Evolutionary conservation across 64 coral and sea anemone genomes (phyloP).

Genomic region (Actinia tenebrosa): DNA sequence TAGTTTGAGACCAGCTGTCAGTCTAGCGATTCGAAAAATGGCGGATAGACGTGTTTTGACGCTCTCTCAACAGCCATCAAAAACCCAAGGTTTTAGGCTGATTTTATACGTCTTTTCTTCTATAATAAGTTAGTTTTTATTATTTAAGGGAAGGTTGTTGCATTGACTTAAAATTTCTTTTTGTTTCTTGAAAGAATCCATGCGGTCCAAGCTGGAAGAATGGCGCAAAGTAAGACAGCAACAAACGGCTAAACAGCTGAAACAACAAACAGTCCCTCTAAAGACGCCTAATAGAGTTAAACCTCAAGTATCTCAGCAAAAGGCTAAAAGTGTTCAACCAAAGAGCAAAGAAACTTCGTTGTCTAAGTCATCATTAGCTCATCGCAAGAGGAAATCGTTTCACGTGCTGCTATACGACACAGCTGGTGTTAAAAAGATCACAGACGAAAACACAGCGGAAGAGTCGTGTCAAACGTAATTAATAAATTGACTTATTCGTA

Average conservation of each 20-base stretch:
- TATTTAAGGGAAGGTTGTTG: not conserved
- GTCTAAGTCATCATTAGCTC: not conserved
- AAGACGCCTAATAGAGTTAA: slow-evolving; percentile 5
- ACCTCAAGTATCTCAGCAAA: not conserved
- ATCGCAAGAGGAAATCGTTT: not conserved
- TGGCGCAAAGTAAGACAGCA: slow-evolving; percentile 41
- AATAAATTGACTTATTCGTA: not conserved
- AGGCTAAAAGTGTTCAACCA: not conserved
- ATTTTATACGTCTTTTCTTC: not conserved
- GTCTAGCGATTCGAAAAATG: slow-evolving; percentile 43
- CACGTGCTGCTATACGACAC: not conserved
- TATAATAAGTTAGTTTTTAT: too few species aligned
- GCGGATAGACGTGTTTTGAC: slow-evolving; percentile 31
- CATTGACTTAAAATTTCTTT: not conserved
- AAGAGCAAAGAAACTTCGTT: not conserved
- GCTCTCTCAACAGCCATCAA: not conserved
- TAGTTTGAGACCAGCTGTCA: not conserved
- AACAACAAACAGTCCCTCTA: not conserved
- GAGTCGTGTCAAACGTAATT: too few species aligned
- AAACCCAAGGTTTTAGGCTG: not conserved
- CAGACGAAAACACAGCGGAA: not conserved
- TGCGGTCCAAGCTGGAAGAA: slow-evolving; percentile 38
- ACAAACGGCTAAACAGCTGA: slow-evolving; percentile 8
- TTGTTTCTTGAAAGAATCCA: slow-evolving; percentile 15
- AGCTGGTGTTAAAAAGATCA: not conserved